phyloP scores from a whole-genome alignment of 2,888 invertebrate genomes.

The Cheilosia urbana region DNA sequence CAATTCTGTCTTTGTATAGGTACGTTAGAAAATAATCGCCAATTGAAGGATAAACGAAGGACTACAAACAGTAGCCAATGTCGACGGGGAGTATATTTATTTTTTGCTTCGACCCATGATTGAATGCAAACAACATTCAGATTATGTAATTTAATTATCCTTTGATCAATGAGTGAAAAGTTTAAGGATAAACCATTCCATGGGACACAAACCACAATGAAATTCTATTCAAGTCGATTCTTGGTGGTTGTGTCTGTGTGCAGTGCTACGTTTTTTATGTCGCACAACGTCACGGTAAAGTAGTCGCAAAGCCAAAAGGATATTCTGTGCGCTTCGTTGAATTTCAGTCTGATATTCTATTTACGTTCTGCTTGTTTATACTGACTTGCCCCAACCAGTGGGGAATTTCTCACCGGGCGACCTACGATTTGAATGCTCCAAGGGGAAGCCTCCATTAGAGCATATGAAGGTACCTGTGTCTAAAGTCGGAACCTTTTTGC shows the following conservation, averaged over 20 bases:
- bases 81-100: slow-evolving; percentile 38
- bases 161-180: slow-evolving; percentile 69
- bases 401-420: neutral
- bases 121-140: slow-evolving; percentile 68
- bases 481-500: slow-evolving; percentile 26
- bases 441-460: slow-evolving; percentile 18
- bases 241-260: neutral
- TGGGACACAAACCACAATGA: slow-evolving; percentile 51
- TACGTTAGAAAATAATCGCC: slow-evolving; percentile 23
- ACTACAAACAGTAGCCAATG: neutral
- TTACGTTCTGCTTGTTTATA: slow-evolving; percentile 19
- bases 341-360: slow-evolving; percentile 45
- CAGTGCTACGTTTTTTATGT: neutral
- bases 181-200: slow-evolving; percentile 63
- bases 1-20: slow-evolving; percentile 3
- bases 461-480: neutral
- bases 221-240: slow-evolving; percentile 21
- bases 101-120: slow-evolving; percentile 44
- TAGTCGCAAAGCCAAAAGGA: slow-evolving; percentile 43
- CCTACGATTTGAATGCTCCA: neutral
- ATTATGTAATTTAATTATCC: slow-evolving; percentile 73
- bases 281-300: slow-evolving; percentile 18
- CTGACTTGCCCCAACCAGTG: neutral
- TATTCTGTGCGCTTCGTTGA: slow-evolving; percentile 49
- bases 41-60: slow-evolving; percentile 36